A percentile compares a stretch with the other conserved stretches of the same genome.
Evolutionary conservation across 1,140 invertebrate species (phyloP).

Genomic region (Zaprionus vittiger): DNA sequence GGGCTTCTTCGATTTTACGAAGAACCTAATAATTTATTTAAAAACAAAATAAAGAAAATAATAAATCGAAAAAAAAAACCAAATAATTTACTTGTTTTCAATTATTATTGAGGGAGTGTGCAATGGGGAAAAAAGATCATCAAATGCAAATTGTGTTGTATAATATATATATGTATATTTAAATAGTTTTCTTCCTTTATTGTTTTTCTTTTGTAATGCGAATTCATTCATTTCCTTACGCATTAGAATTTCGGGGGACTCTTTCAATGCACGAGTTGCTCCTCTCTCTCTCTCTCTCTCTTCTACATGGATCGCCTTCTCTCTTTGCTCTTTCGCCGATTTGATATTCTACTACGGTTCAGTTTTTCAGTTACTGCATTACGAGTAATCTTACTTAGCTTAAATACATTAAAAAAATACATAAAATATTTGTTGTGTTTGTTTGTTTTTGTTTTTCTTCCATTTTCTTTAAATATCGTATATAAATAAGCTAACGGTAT

Average conservation of each 20-base stretch:
- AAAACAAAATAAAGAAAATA: constrained; percentile 76
- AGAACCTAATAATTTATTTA: constrained; percentile 83
- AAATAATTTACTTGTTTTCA: constrained; percentile 4
- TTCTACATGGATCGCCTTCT: neutral
- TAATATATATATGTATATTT: constrained; percentile 20
- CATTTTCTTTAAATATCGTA: constrained; percentile 62
- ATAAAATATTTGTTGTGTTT: constrained; percentile 74
- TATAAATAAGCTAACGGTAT: constrained; percentile 82
- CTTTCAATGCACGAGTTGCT: constrained; percentile 17
- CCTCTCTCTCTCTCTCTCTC: neutral
- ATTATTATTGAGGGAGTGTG: neutral
- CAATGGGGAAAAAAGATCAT: neutral
- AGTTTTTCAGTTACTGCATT: constrained; percentile 38
- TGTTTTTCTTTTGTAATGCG: constrained; percentile 38
- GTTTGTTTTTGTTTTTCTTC: constrained; percentile 31
- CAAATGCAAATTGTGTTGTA: constrained; percentile 28
- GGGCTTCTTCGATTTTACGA: constrained; percentile 83
- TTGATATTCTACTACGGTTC: constrained; percentile 36
- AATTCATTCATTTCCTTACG: constrained; percentile 68
- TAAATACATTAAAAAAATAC: constrained; percentile 82
- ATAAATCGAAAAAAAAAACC: constrained; percentile 41
- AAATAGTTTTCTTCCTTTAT: constrained; percentile 27
- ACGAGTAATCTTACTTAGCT: constrained; percentile 73
- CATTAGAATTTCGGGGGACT: constrained; percentile 49
- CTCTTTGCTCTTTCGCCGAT: constrained; percentile 29